A percentile compares a stretch with the other conserved stretches of the same genome.
phyloP scores from a whole-genome alignment of 1,140 invertebrate genomes.

The Meloidogyne exigua region DNA sequence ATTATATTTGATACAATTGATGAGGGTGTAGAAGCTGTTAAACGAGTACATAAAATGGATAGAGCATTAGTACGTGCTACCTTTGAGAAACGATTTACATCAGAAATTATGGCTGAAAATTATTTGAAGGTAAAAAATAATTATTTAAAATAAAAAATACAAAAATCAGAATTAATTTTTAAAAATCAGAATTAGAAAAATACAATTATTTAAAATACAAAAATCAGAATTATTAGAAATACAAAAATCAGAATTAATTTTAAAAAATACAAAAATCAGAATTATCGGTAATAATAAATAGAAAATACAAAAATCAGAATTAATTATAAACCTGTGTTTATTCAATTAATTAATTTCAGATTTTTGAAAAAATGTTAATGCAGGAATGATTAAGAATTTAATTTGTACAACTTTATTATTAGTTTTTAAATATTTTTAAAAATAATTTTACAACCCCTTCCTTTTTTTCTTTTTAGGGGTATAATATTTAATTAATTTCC shows the following conservation, averaged over 20 bases:
- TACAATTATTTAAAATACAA: neutral
- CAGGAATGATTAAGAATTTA: neutral
- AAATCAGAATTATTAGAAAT: neutral
- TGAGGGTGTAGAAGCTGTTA: conserved; percentile 23
- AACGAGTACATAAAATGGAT: conserved; percentile 22
- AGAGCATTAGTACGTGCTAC: conserved; percentile 5
- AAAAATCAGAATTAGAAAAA: neutral
- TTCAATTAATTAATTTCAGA: neutral
- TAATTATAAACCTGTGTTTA: neutral
- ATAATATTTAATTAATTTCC: no score
- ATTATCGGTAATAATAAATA: neutral
- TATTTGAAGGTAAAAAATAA: conserved; percentile 12
- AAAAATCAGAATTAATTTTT: neutral
- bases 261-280: conserved; percentile 1
- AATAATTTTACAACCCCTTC: neutral
- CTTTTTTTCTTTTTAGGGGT: neutral
- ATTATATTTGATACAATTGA: conserved; percentile 19
- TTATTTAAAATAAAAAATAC: neutral
- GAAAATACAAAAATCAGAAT: neutral
- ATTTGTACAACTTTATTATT: neutral
- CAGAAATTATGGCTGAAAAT: conserved; percentile 20
- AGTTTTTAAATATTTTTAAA: neutral
- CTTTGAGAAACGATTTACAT: conserved; percentile 28
- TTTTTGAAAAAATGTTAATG: neutral
- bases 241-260: neutral